These are phyloP conservation scores for Toxostoma redivivum DNA, from an alignment of 2,113 vertebrate species.

Conservation along the genomic window DNA sequence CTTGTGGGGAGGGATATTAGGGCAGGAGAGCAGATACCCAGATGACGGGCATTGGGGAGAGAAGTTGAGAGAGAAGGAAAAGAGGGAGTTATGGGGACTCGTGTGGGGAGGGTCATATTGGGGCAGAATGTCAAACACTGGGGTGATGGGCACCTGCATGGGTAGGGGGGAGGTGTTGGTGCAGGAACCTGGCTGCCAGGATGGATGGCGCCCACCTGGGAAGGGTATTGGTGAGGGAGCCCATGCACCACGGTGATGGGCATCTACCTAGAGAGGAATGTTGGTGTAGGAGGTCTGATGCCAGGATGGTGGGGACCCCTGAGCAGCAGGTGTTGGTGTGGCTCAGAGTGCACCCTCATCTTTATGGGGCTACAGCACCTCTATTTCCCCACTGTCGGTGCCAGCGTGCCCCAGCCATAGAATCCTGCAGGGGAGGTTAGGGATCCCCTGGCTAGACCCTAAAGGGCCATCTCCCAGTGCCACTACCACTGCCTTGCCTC, in stretches of 20 bases:
- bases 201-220: background rate
- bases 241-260: background rate
- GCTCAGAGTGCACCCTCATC: background rate
- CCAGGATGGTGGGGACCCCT: background rate
- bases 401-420: background rate
- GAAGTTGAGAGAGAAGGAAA: background rate
- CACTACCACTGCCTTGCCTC: background rate
- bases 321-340: background rate
- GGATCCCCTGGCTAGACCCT: background rate
- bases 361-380: background rate
- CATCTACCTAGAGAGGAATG: background rate
- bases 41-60: background rate
- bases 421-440: background rate
- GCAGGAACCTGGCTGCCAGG: background rate
- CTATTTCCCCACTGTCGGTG: fast-evolving
- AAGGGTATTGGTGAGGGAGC: background rate
- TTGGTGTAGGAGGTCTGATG: background rate
- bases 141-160: background rate
- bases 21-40: background rate
- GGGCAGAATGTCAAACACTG: background rate
- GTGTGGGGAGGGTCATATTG: background rate
- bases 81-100: background rate
- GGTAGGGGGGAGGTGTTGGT: background rate
- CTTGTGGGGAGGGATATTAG: no score
- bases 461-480: background rate